Evolutionary conservation across 2,888 invertebrate genomes (phyloP).

Genomic region (Teleiodes luculella): DNA sequence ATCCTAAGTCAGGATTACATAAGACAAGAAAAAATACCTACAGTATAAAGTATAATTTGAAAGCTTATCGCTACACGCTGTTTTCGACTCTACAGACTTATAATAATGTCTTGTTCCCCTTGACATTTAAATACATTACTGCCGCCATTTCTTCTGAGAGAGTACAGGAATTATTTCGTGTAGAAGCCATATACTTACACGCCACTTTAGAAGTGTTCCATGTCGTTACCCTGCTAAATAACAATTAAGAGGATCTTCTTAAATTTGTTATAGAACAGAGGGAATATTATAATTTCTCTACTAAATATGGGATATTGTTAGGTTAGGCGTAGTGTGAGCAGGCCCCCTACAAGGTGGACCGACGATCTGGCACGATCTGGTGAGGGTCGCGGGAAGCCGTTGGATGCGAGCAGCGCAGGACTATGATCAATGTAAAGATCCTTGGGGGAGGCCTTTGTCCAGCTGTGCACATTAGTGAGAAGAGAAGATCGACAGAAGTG

Average conservation of each 20-base stretch:
- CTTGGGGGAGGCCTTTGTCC: no score
- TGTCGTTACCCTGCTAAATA: neutral
- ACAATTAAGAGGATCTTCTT: neutral
- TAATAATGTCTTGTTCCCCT: slow-evolving; percentile 13
- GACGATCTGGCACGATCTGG: no score
- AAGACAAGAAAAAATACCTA: neutral
- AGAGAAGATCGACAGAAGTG: no score
- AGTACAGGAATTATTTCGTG: neutral
- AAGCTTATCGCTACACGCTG: neutral
- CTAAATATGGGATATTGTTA: no score
- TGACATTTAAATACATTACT: slow-evolving; percentile 12
- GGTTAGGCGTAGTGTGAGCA: no score
- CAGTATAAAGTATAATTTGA: no score
- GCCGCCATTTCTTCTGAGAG: slow-evolving; percentile 4
- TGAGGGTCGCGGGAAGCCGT: no score
- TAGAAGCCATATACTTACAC: neutral
- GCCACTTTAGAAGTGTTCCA: neutral
- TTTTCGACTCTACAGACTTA: neutral
- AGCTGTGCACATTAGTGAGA: no score
- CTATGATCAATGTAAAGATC: no score
- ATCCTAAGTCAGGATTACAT: no score
- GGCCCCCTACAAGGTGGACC: no score
- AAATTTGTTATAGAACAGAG: neutral
- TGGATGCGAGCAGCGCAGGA: no score
- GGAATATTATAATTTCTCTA: neutral